phyloP scores from a whole-genome alignment of 2,113 vertebrate species.

The Oncorhynchus mykiss region DNA sequence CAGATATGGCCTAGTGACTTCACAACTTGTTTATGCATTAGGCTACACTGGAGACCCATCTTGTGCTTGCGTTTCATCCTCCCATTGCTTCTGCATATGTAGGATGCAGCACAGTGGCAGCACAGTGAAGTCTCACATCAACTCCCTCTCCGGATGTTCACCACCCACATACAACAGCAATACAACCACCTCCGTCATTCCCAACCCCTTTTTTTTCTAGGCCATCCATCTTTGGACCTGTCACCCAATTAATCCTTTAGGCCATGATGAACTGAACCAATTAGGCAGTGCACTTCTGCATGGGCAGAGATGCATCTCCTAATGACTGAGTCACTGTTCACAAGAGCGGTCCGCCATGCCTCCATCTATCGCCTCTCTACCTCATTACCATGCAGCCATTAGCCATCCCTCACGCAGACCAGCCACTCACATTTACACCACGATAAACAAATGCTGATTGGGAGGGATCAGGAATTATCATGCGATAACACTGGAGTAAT shows the following conservation, averaged over 20 bases:
- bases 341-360: slow-evolving; percentile 27
- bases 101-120: slow-evolving; percentile 16
- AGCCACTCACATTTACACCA: slow-evolving; percentile 33
- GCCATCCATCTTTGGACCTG: slow-evolving; percentile 50
- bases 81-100: slow-evolving; percentile 31
- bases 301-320: slow-evolving; percentile 52
- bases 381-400: slow-evolving; percentile 59
- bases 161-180: background rate
- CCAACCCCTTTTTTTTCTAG: slow-evolving; percentile 21
- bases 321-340: slow-evolving; percentile 51
- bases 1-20: background rate
- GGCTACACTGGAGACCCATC: slow-evolving; percentile 12
- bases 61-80: slow-evolving; percentile 9
- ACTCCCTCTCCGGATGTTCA: background rate
- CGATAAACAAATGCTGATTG: background rate
- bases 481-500: slow-evolving; percentile 36
- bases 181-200: background rate
- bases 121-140: background rate
- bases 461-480: slow-evolving; percentile 50
- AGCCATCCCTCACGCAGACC: slow-evolving; percentile 54
- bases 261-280: slow-evolving; percentile 66
- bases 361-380: slow-evolving; percentile 35
- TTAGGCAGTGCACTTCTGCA: slow-evolving; percentile 62
- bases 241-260: slow-evolving; percentile 64
- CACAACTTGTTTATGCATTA: background rate